phyloP scores from a whole-genome alignment of 2,113 vertebrate species.

The Marmota monax region DNA sequence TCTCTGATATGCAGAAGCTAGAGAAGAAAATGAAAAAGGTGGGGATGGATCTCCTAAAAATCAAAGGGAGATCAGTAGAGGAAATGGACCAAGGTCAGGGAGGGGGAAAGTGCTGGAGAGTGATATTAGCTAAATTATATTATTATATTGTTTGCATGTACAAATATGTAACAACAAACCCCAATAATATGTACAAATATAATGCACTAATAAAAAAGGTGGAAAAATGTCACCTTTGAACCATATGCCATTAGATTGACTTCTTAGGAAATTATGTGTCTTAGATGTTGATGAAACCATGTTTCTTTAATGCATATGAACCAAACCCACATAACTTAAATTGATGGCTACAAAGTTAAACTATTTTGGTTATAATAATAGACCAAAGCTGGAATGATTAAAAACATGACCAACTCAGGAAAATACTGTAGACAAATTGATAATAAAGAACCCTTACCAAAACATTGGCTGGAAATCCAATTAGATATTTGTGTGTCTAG shows the following conservation, averaged over 20 bases:
- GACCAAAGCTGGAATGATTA: not conserved
- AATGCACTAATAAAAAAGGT: no score
- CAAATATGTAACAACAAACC: no score
- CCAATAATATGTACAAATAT: no score
- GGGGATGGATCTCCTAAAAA: no score
- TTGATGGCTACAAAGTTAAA: not conserved
- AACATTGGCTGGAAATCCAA: not conserved
- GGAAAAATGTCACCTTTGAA: not conserved
- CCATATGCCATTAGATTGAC: not conserved
- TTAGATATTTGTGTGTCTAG: not conserved
- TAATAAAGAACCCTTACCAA: not conserved
- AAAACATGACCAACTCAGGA: not conserved
- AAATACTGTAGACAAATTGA: not conserved
- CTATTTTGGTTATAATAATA: not conserved
- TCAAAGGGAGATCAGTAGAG: no score
- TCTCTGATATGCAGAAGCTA: no score
- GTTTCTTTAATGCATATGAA: not conserved
- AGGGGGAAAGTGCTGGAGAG: no score
- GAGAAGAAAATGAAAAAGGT: no score
- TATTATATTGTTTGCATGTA: no score
- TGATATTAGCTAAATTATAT: no score
- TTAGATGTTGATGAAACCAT: not conserved
- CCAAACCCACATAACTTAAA: not conserved
- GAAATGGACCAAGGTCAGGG: no score
- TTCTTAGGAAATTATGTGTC: slow-evolving; percentile 7